Conservation (phyloP, 2,113 vertebrate genomes). For the Menura novaehollandiae region DNA sequence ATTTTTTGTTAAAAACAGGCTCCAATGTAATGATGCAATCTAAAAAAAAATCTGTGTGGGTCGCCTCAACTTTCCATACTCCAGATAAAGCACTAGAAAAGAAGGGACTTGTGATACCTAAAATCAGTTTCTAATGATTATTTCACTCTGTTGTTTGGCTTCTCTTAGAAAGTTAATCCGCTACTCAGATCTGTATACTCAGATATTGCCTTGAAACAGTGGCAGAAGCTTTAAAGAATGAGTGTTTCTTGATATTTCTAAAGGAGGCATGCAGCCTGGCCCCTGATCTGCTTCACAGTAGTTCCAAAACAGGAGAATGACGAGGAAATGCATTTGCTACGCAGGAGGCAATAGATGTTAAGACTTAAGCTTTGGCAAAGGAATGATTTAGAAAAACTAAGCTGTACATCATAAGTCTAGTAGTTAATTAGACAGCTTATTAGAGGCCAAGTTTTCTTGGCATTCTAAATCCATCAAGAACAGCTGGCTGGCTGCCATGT, state of each 20-base stretch:
- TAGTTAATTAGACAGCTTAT: constrained; percentile 60
- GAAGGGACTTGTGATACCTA: background rate
- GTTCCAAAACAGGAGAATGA: background rate
- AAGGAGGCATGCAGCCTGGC: background rate
- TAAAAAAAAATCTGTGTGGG: background rate
- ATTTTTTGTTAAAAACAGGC: background rate
- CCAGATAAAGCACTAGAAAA: background rate
- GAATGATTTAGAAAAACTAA: background rate
- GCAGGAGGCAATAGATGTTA: background rate
- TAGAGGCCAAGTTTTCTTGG: constrained; percentile 57
- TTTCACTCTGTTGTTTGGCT: background rate
- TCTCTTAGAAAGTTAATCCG: background rate
- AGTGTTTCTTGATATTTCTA: background rate
- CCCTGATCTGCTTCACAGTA: background rate
- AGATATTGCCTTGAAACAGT: background rate
- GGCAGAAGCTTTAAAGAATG: background rate
- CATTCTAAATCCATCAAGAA: constrained; percentile 23
- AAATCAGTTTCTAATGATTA: background rate
- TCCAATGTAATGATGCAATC: background rate
- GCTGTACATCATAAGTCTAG: background rate
- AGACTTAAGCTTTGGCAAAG: constrained; percentile 6
- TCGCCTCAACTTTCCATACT: background rate
- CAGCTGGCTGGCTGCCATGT: constrained; percentile 37
- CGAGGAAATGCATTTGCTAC: background rate
- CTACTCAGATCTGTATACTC: background rate